Base-by-base conservation (phyloP, 2,888 invertebrate genomes). In the Sialis fuliginosa region DNA sequence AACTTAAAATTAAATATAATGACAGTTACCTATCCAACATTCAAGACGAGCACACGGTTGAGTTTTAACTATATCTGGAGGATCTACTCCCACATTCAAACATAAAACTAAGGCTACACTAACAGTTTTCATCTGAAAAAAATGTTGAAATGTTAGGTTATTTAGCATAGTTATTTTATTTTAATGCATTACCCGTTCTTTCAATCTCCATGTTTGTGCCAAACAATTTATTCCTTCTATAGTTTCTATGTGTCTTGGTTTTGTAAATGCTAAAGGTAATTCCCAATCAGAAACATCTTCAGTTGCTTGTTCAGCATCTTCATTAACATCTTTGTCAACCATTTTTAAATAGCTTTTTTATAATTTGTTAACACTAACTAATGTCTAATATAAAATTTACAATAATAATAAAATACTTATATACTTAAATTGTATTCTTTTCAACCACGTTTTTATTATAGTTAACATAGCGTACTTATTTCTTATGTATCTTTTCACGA, bases 61-160 rank as follows among this genome's bases (percentile, higher is more conserved):
- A 4, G 93, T 93, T 68, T 97, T 97, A 34, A 95, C 85, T 47
- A 97, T 81, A 64, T 98, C 98, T 0, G 98, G 98, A 2, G 98
- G 98, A 66, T 99, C 98, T 13, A 98, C 96, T n/a, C 97, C 97
- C 48, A 98, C 89, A 67, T 99, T 98, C 39, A 98, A 74, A 65
- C 98, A 99, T 41, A 98, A 69, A 32, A 98, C 96, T 51, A 99
- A 69, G 1, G 97, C 97, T 48, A 98, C 97, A 65, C 96, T 96
- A 49, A 97, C 96, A 1, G 98, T 98, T 70, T 97, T 97, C 89
- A 97, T 96, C 84, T 93, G 66, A 31, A 67, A 70, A 40, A 48
- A 49, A 52, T 50, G 45, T 35, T 33, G 44, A 35, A 47, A 33
- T 13, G 42, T 35, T 44, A 45, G 37, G 44, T 45, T 42, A 37